Conservation (phyloP, 2,113 vertebrate species). For the Sylvietta virens region DNA sequence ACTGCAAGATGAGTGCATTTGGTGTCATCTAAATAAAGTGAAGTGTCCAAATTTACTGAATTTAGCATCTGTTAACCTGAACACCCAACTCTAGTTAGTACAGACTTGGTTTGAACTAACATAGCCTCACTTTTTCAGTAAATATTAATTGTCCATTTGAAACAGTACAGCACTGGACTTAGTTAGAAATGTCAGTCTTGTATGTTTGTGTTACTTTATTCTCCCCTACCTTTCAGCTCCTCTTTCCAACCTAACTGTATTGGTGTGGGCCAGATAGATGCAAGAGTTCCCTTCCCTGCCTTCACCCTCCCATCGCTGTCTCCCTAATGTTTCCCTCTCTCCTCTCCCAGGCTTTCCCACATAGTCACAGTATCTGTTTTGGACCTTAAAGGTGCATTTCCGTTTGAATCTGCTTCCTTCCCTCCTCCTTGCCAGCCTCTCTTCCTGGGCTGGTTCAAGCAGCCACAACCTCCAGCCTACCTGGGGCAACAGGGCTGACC, state of each 20-base stretch:
- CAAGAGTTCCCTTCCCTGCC: neutral
- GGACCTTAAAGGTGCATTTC: neutral
- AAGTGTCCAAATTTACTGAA: neutral
- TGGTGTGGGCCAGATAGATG: neutral
- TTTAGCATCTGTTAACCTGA: neutral
- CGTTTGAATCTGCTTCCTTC: neutral
- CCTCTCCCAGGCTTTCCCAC: neutral
- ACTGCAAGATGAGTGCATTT: neutral
- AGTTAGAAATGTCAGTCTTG: neutral
- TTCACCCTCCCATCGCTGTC: accelerated
- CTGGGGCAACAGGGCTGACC: neutral
- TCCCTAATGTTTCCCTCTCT: neutral
- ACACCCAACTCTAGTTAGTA: neutral
- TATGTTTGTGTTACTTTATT: neutral
- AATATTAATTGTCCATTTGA: neutral
- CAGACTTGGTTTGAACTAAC: neutral
- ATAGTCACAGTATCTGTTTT: neutral
- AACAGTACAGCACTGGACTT: neutral
- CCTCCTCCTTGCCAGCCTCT: neutral
- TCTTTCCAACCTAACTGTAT: neutral
- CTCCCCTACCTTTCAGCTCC: neutral
- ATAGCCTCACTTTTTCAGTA: neutral
- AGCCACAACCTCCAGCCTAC: neutral
- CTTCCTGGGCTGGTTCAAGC: neutral
- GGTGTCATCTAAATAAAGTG: neutral